Evolutionary conservation across 1,140 invertebrate genomes (phyloP), one percentile per base, ranked within the genome.

Genomic region (Vollenhovia emeryi): DNA sequence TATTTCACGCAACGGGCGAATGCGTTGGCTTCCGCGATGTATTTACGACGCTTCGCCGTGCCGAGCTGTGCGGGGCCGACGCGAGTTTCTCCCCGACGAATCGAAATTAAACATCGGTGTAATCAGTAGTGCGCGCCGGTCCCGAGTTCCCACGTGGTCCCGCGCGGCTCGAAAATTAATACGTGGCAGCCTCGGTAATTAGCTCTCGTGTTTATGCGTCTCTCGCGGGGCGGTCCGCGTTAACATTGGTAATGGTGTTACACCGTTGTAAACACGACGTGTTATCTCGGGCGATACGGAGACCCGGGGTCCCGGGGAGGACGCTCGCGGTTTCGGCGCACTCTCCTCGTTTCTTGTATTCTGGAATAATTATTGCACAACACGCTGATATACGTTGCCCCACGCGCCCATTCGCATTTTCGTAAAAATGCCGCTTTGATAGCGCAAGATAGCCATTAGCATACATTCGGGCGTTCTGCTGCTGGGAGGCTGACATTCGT

Each of bases 171-270:
- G 86, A 90, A 73, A 92, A 92, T 91, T 91, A 91, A 92, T 91
- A 91, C 90, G 90, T 85, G 86, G 84, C 68, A 82, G 84, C 80
- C 55, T 75, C 85, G 68, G 90, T 89, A 92, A 92, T 92, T 92
- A 92, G 86, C 89, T 78, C 76, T 88, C 80, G 82, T 92, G 90
- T 91, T 89, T 91, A 90, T 91, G 88, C 90, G 86, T 71, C 74
- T 48, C 84, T 82, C 48, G 75, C 86, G 66, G 89, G 87, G 87
- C 87, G 82, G 86, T 62, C 90, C 71, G 76, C 87, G 88, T 91
- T 90, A 89, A 91, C 87, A 82, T 66, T 87, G 87, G 88, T 90
- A 91, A 91, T 91, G 86, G 87, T 88, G 87, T 86, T 88, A 89
- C 86, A 89, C 62, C 78, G 85, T 76, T 89, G 90, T 91, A 91